These are phyloP conservation scores for Dufourea novaeangliae DNA, from an alignment of 1,140 invertebrate genomes.

Conservation along the genomic window DNA sequence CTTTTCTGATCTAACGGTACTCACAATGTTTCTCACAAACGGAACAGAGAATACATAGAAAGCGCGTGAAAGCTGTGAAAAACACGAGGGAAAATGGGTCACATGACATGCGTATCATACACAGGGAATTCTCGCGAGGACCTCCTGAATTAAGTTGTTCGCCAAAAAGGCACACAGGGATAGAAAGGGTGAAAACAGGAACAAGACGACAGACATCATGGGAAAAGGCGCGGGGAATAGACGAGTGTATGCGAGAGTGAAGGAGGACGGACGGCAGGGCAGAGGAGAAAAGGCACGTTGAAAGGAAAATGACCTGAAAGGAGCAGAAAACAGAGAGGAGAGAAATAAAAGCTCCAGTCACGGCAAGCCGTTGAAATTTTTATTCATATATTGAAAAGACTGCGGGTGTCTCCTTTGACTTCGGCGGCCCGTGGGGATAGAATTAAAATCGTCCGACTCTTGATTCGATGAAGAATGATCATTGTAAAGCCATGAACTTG, in stretches of 20 bases:
- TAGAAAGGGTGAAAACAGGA: not conserved
- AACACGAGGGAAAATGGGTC: constrained; percentile 51
- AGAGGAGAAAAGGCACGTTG: not conserved
- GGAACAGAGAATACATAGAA: not conserved
- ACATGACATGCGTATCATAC: constrained; percentile 44
- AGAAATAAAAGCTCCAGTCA: not conserved
- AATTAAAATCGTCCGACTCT: constrained; percentile 32
- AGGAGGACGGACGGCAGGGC: no score
- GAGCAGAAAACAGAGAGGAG: no score
- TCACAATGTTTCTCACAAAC: no score
- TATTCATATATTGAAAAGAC: constrained; percentile 37
- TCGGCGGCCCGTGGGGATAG: not conserved
- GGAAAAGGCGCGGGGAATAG: not conserved
- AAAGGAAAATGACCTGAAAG: not conserved
- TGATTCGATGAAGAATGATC: constrained; percentile 23
- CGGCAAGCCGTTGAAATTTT: constrained; percentile 11
- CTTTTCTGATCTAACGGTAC: no score
- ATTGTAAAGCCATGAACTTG: not conserved
- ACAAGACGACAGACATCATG: not conserved
- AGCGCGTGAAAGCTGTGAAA: constrained; percentile 27
- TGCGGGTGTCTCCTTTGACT: not conserved
- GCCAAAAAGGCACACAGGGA: not conserved
- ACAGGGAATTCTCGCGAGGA: constrained; percentile 50
- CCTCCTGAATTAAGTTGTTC: constrained; percentile 48
- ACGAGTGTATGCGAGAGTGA: not conserved